Evolutionary conservation across 2,113 vertebrate genomes (phyloP), one percentile per base, ranked within the genome.

Genomic region (Sturnus vulgaris): DNA sequence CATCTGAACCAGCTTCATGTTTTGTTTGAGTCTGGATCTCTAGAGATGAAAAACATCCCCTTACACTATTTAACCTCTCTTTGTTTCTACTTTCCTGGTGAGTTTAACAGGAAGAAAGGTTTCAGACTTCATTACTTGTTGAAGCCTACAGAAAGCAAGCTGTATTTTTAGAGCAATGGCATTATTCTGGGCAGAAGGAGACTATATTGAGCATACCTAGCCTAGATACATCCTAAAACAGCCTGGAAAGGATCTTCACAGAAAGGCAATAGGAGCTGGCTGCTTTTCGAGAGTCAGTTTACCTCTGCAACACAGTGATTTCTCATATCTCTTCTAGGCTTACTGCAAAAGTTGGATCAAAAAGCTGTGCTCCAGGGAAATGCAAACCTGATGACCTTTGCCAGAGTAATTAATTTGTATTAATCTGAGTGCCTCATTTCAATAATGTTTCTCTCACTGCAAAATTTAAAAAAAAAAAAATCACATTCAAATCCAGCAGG

Each of bases 351-450:
- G 64, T 91, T 75, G 88, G 93, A 68, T 82, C 93, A 52, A 97
- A 97, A 93, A 42, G 92, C 35, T 98, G 97, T 71, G 95, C 91
- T 50, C 92, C 87, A 39, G 97, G 97, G 63, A 96, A 98, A 80
- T 92, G 96, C 19, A 97, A 97, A 93, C 92, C 97, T 68, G 97
- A 96, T 33, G 95, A 96, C 25, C 94, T 95, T 55, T 98, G 97
- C 66, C 97, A 95, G 97, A 97, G 96, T 98, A 97, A 96, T 93
- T 95, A 87, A 93, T 94, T 94, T 84, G 19, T 82, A 84, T 92
- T 88, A 91, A 79, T 85, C 56, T 1, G 2, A 88, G 35, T 25
- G 19, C 53, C 86, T 95, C 44, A 75, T 81, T 91, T 92, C 72
- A 75, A 35, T 88, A 78, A 87, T 24, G 12, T 64, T 76, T 73